phyloP scores from a whole-genome alignment of 2,888 invertebrate species.

The Thecocarcelia acutangulata region DNA sequence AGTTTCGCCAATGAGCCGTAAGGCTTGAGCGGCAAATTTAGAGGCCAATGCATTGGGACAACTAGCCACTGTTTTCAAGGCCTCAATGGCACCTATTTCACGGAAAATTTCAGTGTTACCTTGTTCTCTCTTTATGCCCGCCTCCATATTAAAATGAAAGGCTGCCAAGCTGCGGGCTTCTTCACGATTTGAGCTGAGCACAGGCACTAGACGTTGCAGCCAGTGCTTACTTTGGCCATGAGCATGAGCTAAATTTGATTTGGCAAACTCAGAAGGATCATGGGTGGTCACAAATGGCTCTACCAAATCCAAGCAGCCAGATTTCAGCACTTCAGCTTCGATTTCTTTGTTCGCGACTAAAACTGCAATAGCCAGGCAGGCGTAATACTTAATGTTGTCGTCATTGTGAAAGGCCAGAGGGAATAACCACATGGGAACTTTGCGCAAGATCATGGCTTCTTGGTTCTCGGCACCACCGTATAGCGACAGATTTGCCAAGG shows the following conservation, averaged over 20 bases:
- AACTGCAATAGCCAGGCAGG: constrained; percentile 97
- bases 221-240: constrained; percentile 98
- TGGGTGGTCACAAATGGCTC: constrained; percentile 98
- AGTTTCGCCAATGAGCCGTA: constrained; percentile 96
- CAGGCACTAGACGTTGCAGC: constrained; percentile 95
- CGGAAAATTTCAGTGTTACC: constrained; percentile 94
- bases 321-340: constrained; percentile 96
- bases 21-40: constrained; percentile 96
- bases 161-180: constrained; percentile 98
- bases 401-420: constrained; percentile 98
- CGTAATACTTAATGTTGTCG: constrained; percentile 98
- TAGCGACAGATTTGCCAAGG: constrained; percentile 96
- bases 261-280: constrained; percentile 97
- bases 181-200: constrained; percentile 95
- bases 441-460: constrained; percentile 97
- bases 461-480: constrained; percentile 99
- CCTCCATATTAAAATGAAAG: constrained; percentile 99
- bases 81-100: constrained; percentile 97
- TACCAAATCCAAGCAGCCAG: constrained; percentile 97
- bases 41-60: constrained; percentile 99
- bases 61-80: constrained; percentile 96
- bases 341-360: constrained; percentile 98
- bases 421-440: constrained; percentile 98
- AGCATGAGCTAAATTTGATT: constrained; percentile 94
- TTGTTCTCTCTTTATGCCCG: constrained; percentile 97